Evolutionary conservation across 1,140 invertebrate genomes (phyloP), one percentile per base, ranked within the genome.

Genomic region (Neotoxoptera formosana): DNA sequence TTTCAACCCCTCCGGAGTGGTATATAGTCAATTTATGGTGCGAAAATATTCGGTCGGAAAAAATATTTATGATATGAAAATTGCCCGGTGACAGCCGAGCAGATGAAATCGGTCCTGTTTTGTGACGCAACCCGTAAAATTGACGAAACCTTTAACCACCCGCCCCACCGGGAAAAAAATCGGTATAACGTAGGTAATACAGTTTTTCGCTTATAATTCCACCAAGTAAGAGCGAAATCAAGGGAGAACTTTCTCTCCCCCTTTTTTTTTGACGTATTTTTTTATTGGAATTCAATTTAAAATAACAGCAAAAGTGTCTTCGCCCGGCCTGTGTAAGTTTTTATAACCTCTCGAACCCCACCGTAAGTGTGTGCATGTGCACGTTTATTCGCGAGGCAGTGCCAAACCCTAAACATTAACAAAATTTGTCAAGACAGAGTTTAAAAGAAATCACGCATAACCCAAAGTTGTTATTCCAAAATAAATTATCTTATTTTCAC

Each of bases 221-320:
- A 25, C 86, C 48, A 20, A 53, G 30, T 34, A 89, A 51, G 83
- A 91, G 17, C 8, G 56, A 47, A 45, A 60, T 76, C 56, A 47
- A 76, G 53, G 60, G 47, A 48, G 25, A 83, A 92, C 45, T 92
- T 89, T 76, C 89, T 76, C 11, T 30, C 60, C 11, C 56, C 56
- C 23, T 2, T 21, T 91, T 41, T 41, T 45, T 25, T 48, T 45
- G 90, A 30, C 47, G 83, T 83, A 34, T 88, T 83, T 53, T 41
- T 91, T 51, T 92, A 51, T 92, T 45, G 67, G 76, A 92, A 92
- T 92, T 92, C 60, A 51, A 92, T 92, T 92, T 92, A 76, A n/a
- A n/a, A 76, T 83, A 91, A 91, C 41, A 47, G 41, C 47, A 81
- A 92, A 92, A 92, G 76, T 83, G 91, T n/a, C 91, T 83, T 83